Evolutionary conservation across 1,140 invertebrate genomes (phyloP).

Genomic region (Musca domestica): DNA sequence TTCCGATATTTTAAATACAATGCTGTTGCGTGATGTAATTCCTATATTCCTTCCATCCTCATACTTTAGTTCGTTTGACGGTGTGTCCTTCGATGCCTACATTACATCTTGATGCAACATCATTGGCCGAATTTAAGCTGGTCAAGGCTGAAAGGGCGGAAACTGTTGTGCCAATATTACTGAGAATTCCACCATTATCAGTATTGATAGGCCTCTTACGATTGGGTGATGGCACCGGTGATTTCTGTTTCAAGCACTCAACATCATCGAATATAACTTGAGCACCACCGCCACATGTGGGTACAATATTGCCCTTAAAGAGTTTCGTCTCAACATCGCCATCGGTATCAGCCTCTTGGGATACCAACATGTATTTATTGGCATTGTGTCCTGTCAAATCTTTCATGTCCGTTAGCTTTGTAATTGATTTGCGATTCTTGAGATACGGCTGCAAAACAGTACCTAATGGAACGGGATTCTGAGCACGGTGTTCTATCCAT

Average conservation of each 20-base stretch:
- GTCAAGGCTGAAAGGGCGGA: slow-evolving; percentile 33
- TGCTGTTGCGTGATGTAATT: not conserved
- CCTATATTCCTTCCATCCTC: not conserved
- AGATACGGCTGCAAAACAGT: slow-evolving; percentile 87
- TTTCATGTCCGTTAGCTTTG: slow-evolving; percentile 68
- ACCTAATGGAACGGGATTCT: slow-evolving; percentile 68
- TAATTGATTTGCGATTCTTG: slow-evolving; percentile 78
- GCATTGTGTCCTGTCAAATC: slow-evolving; percentile 73
- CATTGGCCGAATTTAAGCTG: slow-evolving; percentile 38
- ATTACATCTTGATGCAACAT: slow-evolving; percentile 46
- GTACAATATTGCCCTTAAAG: slow-evolving; percentile 91
- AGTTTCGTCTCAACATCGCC: slow-evolving; percentile 91
- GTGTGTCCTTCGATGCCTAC: slow-evolving; percentile 51
- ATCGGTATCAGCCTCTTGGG: slow-evolving; percentile 85
- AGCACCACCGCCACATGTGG: slow-evolving; percentile 88
- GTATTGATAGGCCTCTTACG: slow-evolving; percentile 44
- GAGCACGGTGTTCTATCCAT: slow-evolving; percentile 89
- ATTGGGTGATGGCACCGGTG: slow-evolving; percentile 60
- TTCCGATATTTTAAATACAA: no score
- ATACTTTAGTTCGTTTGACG: slow-evolving; percentile 48
- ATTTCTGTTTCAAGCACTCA: slow-evolving; percentile 83
- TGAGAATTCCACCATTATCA: slow-evolving; percentile 13
- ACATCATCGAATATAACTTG: slow-evolving; percentile 96
- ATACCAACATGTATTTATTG: slow-evolving; percentile 86
- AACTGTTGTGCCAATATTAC: slow-evolving; percentile 32